Conservation (phyloP, 1,140 invertebrate genomes). For the Calycopis cecrops region DNA sequence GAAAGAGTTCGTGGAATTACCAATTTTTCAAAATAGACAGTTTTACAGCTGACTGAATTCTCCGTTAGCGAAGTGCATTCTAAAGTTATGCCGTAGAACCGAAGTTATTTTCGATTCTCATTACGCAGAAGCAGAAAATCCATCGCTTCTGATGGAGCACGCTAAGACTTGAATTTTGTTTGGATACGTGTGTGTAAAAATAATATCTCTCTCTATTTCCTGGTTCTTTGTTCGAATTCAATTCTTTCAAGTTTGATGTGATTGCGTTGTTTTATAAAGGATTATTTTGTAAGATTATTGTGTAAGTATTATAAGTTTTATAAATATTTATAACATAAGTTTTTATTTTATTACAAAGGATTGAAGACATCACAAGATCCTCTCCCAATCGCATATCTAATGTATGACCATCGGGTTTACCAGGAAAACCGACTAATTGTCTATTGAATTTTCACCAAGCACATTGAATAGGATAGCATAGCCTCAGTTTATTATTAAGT, state of each 20-base stretch:
- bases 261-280: no score
- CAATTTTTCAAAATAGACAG: constrained; percentile 21
- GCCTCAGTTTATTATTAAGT: no score
- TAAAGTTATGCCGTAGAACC: constrained; percentile 24
- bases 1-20: constrained; percentile 11
- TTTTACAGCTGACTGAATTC: constrained; percentile 23
- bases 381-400: no score
- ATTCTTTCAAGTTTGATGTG: not conserved
- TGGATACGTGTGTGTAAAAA: not conserved
- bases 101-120: constrained; percentile 23
- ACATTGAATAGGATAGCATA: no score
- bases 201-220: not conserved
- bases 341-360: no score
- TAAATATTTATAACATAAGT: no score
- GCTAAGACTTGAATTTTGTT: not conserved
- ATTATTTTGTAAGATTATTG: no score
- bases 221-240: not conserved
- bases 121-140: constrained; percentile 25
- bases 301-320: no score
- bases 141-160: constrained; percentile 16
- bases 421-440: no score
- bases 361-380: no score
- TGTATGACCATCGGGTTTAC: no score
- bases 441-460: no score
- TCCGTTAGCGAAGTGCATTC: constrained; percentile 20